These are phyloP conservation scores for Umimayanthus kanabou DNA, from an alignment of 92 coral and sea anemone genomes.

Conservation along the genomic window DNA sequence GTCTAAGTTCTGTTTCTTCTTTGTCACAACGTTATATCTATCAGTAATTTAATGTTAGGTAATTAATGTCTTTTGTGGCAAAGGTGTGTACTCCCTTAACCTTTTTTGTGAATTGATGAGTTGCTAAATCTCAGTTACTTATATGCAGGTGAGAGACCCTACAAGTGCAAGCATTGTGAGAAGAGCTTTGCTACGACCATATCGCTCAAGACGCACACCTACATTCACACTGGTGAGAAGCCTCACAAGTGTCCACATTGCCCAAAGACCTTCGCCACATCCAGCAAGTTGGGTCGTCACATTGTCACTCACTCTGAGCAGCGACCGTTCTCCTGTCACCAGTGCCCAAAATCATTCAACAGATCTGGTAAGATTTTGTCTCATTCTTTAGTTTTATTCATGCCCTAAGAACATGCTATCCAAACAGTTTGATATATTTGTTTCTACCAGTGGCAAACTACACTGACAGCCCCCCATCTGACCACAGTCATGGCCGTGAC, in stretches of 20 bases:
- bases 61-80: too few relatives aligned
- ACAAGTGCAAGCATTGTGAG: conserved; percentile 95
- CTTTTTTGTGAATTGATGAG: too few relatives aligned
- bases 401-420: background rate
- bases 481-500: background rate
- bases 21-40: too few relatives aligned
- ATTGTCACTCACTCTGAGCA: conserved; percentile 98
- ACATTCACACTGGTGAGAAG: conserved; percentile 98
- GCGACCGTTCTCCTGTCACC: conserved; percentile 91
- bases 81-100: too few relatives aligned
- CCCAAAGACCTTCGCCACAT: conserved; percentile 97
- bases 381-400: background rate
- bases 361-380: conserved; percentile 84
- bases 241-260: conserved; percentile 99
- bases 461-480: background rate
- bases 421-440: background rate
- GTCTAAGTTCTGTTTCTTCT: too few relatives aligned
- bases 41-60: too few relatives aligned
- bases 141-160: conserved; percentile 90
- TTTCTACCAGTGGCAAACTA: background rate
- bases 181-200: conserved; percentile 98
- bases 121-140: background rate
- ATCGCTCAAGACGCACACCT: conserved; percentile 97
- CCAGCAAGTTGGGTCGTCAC: conserved; percentile 97
- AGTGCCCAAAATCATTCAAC: conserved; percentile 95